Evolutionary conservation across 2,113 vertebrate genomes (phyloP), one percentile per base, ranked within the genome.

Genomic region (Hippoglossus stenolepis): DNA sequence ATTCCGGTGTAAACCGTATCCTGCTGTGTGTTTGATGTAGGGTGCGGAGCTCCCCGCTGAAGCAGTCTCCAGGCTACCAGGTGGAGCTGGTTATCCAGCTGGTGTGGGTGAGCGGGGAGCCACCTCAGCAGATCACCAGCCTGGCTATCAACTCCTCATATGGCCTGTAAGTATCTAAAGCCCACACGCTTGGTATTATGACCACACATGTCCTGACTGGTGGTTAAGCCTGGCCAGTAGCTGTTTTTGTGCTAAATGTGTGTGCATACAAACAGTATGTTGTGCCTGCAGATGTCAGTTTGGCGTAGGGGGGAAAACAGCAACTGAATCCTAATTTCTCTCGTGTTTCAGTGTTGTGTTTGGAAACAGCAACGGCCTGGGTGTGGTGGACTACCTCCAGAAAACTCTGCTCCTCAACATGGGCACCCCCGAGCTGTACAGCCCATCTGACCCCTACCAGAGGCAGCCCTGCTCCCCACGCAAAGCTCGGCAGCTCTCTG

Each of bases 41-140:
- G 95, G 96, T 99, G 88, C 96, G 96, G 90, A 96, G 90, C 89
- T 96, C 96, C 89, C 94, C 97, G 67, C 95, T 99, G 80, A 98
- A 98, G 86, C 98, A 99, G 90, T 98, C 96, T 87, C 94, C 96
- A 40, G 98, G 98, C 64, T 99, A 97, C 90, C 98, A 99, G 92
- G 95, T 95, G 77, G 98, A 99, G 83, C 94, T 99, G 51, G 95
- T 99, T 79, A 96, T 98, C 89, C 98, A 99, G 92, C 92, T 99
- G 92, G 95, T 98, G 56, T 99, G 98, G 98, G 97, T 99, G 80
- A 95, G 96, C 56, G 98, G 98, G 84, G 98, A 99, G 86, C 98
- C 98, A n/a, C 98, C 98, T 72, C 98, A 99, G 20, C 98, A 96
- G 74, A 98, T 99, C 94, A 98, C 96, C 77, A 98, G 97, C 90